Percentiles rank a stretch among this genome's conserved stretches.
Evolutionary conservation across 2,888 invertebrate species (phyloP).

Genomic region (Pimpla rufipes): DNA sequence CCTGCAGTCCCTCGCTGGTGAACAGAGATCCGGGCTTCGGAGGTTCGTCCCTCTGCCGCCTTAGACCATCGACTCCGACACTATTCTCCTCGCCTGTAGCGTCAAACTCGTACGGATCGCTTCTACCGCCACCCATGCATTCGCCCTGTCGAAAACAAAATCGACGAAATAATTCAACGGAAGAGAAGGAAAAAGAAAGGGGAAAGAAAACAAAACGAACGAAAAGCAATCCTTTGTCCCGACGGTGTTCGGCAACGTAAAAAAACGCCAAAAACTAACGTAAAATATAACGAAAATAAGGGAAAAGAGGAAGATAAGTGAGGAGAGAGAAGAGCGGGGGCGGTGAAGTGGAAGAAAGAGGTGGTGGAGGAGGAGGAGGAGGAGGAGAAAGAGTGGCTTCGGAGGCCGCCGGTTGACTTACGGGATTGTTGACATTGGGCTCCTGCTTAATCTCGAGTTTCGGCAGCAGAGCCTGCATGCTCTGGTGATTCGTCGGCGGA

Average conservation of each 20-base stretch:
- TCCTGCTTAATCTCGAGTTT: conserved; percentile 90
- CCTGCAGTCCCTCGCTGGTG: conserved; percentile 95
- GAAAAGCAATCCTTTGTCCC: neutral
- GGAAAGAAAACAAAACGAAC: neutral
- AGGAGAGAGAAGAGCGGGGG: neutral
- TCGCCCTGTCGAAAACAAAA: conserved; percentile 77
- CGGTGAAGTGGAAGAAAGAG: neutral
- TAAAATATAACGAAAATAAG: neutral
- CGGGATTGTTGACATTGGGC: conserved; percentile 84
- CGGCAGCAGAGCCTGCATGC: conserved; percentile 84
- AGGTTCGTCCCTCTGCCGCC: conserved; percentile 84
- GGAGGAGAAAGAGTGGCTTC: conserved; percentile 5
- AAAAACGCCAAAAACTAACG: neutral
- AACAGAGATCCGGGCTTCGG: conserved; percentile 90
- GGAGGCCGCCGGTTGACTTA: conserved; percentile 72
- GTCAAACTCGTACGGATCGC: conserved; percentile 91
- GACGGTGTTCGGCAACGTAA: too few relatives aligned
- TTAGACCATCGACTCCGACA: conserved; percentile 86
- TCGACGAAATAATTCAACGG: conserved; percentile 47
- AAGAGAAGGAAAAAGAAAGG: conserved; percentile 8
- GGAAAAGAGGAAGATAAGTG: neutral
- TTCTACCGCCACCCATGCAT: conserved; percentile 80
- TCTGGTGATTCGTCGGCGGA: conserved; percentile 87
- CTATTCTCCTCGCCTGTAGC: conserved; percentile 87
- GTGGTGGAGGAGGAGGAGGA: neutral